Conservation (phyloP, 1,140 invertebrate genomes). For the Papilio machaon region DNA sequence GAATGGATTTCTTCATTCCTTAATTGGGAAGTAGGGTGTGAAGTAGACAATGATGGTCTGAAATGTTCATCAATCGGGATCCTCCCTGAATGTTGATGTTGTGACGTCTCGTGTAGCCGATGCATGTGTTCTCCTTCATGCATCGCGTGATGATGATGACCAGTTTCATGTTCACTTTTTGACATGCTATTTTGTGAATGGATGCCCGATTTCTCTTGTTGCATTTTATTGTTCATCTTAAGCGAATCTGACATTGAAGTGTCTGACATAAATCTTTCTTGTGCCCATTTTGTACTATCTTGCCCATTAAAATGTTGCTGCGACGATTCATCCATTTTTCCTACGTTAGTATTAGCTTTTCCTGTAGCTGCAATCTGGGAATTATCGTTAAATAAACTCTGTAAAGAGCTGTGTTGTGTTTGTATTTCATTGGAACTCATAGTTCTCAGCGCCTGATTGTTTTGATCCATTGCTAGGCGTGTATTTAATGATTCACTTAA, state of each 20-base stretch:
- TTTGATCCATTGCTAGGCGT: neutral
- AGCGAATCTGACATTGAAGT: slow-evolving; percentile 1
- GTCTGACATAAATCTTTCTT: neutral
- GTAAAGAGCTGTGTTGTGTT: neutral
- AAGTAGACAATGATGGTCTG: neutral
- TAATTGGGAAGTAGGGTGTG: slow-evolving; percentile 10
- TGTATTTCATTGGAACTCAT: neutral
- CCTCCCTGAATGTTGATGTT: slow-evolving; percentile 8
- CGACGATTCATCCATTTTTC: neutral
- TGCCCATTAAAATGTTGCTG: neutral
- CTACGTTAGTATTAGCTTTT: neutral
- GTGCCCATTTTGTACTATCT: slow-evolving; percentile 9
- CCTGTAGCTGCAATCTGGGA: neutral
- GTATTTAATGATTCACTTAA: neutral
- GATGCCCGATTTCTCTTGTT: neutral
- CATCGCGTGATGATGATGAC: neutral
- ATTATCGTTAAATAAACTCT: neutral
- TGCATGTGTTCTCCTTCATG: slow-evolving; percentile 5
- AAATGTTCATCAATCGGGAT: slow-evolving; percentile 18
- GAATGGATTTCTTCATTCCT: slow-evolving; percentile 14
- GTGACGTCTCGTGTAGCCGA: neutral
- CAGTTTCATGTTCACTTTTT: neutral
- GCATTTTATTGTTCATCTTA: neutral
- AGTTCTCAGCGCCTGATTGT: neutral
- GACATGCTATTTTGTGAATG: neutral